phyloP scores from a whole-genome alignment of 2,888 invertebrate genomes.

The Dexiosoma caninum region DNA sequence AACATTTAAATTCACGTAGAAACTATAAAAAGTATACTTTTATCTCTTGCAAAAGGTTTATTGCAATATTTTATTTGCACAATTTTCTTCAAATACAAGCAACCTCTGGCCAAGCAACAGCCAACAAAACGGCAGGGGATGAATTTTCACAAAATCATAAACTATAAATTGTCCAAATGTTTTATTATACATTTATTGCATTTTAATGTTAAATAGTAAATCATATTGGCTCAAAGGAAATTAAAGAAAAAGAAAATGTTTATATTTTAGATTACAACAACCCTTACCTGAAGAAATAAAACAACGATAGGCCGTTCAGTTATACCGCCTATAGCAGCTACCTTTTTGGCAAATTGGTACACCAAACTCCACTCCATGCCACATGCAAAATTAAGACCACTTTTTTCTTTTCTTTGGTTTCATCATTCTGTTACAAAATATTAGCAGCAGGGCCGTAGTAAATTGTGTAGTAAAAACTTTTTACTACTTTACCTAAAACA shows the following conservation, averaged over 20 bases:
- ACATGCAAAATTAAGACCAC: slow-evolving; percentile 50
- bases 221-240: slow-evolving; percentile 58
- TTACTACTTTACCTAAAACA: slow-evolving; percentile 63
- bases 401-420: neutral
- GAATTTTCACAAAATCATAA: slow-evolving; percentile 51
- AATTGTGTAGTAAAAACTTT: slow-evolving; percentile 63
- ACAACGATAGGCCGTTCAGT: neutral
- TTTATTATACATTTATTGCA: slow-evolving; percentile 57
- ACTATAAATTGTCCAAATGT: slow-evolving; percentile 60
- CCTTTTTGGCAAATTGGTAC: slow-evolving; percentile 3
- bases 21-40: slow-evolving; percentile 56
- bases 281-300: slow-evolving; percentile 32
- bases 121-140: neutral
- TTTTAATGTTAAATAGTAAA: slow-evolving; percentile 60
- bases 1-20: slow-evolving; percentile 54
- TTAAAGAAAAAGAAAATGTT: slow-evolving; percentile 39
- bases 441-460: slow-evolving; percentile 56
- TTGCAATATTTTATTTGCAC: slow-evolving; percentile 46
- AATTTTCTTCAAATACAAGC: neutral
- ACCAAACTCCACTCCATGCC: neutral
- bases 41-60: slow-evolving; percentile 51
- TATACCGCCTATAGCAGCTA: neutral
- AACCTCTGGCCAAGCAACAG: neutral
- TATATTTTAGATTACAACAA: slow-evolving; percentile 39
- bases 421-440: too few species aligned